Evolutionary conservation across 23 tunicate species (phyloP).

Genomic region (Styela plicata): DNA sequence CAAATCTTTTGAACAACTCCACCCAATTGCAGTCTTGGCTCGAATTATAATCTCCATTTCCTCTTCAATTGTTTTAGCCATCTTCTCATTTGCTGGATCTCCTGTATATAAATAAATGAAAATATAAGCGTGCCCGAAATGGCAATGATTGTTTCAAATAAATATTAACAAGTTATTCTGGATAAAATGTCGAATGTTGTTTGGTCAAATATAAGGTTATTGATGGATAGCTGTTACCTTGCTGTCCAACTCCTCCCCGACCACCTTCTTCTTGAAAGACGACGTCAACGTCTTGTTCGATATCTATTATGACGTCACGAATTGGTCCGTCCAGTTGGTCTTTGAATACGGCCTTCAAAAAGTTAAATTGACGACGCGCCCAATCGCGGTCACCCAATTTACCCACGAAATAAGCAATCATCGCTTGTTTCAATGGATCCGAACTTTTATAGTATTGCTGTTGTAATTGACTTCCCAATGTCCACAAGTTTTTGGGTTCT

Average conservation of each 20-base stretch:
- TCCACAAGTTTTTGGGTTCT: neutral
- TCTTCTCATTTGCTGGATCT: neutral
- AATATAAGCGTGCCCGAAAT: too few relatives aligned
- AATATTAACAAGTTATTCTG: too few relatives aligned
- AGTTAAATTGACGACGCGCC: neutral
- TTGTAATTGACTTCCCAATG: neutral
- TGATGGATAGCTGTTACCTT: neutral
- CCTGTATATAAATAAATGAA: neutral
- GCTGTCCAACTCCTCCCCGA: neutral
- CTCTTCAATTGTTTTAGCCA: neutral
- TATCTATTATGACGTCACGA: neutral
- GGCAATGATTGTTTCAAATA: too few relatives aligned
- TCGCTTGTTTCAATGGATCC: neutral
- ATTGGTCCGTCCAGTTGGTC: neutral
- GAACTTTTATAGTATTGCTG: neutral
- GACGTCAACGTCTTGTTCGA: neutral
- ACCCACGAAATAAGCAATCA: neutral
- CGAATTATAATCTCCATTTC: neutral
- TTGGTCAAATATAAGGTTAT: neutral
- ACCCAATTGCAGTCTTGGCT: neutral
- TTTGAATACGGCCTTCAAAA: neutral
- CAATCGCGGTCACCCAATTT: neutral
- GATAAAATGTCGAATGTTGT: too few relatives aligned
- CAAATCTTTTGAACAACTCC: neutral
- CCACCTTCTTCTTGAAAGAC: neutral